A percentile compares a stretch with the other conserved stretches of the same genome.
These are phyloP conservation scores for Drosophila melanogaster DNA, from an alignment of 1,140 invertebrate genomes.

Conservation along the genomic window DNA sequence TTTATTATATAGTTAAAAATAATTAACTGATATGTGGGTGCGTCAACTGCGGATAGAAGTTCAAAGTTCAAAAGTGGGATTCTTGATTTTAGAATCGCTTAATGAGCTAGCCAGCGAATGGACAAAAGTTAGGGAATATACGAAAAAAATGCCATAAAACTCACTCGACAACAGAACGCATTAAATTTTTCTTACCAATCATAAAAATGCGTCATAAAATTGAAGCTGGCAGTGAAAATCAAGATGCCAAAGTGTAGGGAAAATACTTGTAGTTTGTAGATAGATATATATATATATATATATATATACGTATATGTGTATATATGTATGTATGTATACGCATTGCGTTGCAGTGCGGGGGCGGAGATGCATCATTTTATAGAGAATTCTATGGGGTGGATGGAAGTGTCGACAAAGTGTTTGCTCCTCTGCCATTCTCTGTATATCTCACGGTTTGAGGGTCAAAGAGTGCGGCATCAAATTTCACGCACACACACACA, in stretches of 20 bases:
- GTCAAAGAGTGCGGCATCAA: conserved; percentile 59
- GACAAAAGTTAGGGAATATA: conserved; percentile 9
- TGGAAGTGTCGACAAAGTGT: conserved; percentile 70
- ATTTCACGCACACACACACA: conserved; percentile 68
- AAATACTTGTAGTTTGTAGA: conserved; percentile 15
- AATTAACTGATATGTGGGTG: conserved; percentile 31
- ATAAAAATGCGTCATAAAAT: conserved; percentile 76
- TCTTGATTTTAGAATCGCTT: conserved; percentile 8
- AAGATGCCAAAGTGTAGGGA: conserved; percentile 33
- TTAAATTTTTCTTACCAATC: conserved; percentile 69
- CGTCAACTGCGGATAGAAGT: background rate
- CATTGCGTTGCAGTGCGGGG: conserved; percentile 8
- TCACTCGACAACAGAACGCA: conserved; percentile 67
- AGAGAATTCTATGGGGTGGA: conserved; percentile 30
- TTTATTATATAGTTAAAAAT: conserved; percentile 41
- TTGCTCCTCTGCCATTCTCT: conserved; percentile 34
- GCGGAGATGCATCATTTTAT: conserved; percentile 63
- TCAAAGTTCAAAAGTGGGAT: conserved; percentile 29
- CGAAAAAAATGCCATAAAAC: conserved; percentile 51
- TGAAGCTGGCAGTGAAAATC: conserved; percentile 51
- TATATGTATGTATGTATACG: no score
- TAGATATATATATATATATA: background rate
- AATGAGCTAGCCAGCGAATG: conserved; percentile 32
- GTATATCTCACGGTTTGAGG: conserved; percentile 18
- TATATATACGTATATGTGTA: no score